phyloP scores from a whole-genome alignment of 2,113 vertebrate species.

The Miniopterus natalensis region DNA sequence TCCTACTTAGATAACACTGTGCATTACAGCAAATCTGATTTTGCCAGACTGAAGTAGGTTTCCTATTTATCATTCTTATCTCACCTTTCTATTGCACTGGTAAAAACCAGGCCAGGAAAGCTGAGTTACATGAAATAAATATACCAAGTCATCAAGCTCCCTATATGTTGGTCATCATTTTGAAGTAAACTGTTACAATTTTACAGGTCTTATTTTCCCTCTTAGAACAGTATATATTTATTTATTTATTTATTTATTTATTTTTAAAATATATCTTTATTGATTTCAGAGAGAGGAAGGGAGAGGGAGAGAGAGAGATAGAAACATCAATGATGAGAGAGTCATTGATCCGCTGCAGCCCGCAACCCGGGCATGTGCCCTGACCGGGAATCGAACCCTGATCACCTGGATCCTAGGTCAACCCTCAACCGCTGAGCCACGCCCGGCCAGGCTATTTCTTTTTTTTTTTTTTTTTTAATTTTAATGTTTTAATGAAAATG shows the following conservation, averaged over 20 bases:
- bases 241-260: too few species aligned
- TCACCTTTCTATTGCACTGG: background rate
- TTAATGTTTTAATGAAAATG: background rate
- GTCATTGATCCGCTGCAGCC: too few species aligned
- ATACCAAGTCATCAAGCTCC: background rate
- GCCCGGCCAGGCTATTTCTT: background rate
- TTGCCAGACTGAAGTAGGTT: background rate
- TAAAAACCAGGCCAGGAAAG: background rate
- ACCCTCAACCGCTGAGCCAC: too few species aligned
- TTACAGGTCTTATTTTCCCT: background rate
- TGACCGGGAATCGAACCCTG: too few species aligned
- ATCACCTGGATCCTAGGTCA: too few species aligned
- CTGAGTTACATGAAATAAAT: background rate
- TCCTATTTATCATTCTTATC: background rate
- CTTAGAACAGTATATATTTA: background rate
- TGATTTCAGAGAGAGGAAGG: too few species aligned
- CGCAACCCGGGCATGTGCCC: too few species aligned
- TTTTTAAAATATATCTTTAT: too few species aligned
- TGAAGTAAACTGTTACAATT: conserved; percentile 16
- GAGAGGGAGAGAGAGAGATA: too few species aligned
- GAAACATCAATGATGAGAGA: too few species aligned
- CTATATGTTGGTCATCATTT: background rate
- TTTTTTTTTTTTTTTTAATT: conserved; percentile 47
- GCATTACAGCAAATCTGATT: conserved; percentile 11
- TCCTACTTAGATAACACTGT: background rate